phyloP scores from a whole-genome alignment of 1,140 invertebrate species.

The Adoxophyes honmai region DNA sequence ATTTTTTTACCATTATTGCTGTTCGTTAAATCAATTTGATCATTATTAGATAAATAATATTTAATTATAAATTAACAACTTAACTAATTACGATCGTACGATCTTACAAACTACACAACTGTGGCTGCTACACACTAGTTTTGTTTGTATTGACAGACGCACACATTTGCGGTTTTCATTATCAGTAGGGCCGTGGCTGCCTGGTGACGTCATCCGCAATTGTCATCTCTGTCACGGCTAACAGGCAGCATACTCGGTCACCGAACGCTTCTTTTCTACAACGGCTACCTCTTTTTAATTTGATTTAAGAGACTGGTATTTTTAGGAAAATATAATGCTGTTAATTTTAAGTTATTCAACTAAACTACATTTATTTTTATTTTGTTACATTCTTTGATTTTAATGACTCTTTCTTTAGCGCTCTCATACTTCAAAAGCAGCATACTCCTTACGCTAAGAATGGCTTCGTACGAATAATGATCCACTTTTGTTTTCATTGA shows the following conservation, averaged over 20 bases:
- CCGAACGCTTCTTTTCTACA: conserved; percentile 28
- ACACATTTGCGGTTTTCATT: conserved; percentile 53
- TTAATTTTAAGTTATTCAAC: background rate
- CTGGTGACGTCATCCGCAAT: conserved; percentile 64
- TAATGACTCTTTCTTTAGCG: background rate
- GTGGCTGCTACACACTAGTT: conserved; percentile 45
- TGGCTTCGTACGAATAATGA: conserved; percentile 13
- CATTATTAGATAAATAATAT: too few species aligned
- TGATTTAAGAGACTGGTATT: too few species aligned
- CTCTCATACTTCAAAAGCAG: conserved; percentile 5
- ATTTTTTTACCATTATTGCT: too few species aligned
- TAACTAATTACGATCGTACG: conserved; percentile 33
- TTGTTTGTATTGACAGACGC: conserved; percentile 24
- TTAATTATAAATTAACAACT: background rate
- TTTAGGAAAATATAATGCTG: too few species aligned
- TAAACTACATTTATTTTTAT: background rate
- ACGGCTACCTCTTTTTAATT: conserved; percentile 10
- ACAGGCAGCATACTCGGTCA: conserved; percentile 52
- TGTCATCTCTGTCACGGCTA: conserved; percentile 69
- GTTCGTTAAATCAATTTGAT: too few species aligned
- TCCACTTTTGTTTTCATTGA: conserved; percentile 60
- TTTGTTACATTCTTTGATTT: background rate
- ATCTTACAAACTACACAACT: conserved; percentile 33
- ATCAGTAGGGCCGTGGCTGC: conserved; percentile 45
- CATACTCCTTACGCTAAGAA: background rate